Conservation (phyloP, 2,797 vertebrate genomes). For the Muraenolepis orangiensis region DNA sequence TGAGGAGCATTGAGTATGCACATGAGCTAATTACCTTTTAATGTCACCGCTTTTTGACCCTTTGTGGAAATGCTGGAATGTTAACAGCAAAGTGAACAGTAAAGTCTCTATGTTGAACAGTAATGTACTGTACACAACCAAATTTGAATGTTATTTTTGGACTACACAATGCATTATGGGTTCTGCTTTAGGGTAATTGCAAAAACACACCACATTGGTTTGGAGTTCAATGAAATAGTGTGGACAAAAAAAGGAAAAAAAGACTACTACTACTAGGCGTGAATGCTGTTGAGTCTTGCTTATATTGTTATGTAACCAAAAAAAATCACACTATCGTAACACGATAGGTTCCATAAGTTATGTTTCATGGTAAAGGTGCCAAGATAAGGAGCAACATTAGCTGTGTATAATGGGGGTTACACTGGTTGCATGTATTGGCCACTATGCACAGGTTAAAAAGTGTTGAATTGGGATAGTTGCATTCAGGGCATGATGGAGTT, state of each 20-base stretch:
- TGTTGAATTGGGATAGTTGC: not conserved
- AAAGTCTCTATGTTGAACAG: constrained; percentile 26
- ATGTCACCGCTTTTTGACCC: constrained; percentile 14
- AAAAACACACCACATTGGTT: constrained; percentile 21
- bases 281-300: constrained; percentile 18
- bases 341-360: not conserved
- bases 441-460: not conserved
- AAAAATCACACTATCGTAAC: constrained; percentile 14
- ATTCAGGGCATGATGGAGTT: not conserved
- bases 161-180: not conserved
- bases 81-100: too few relatives aligned
- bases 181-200: constrained; percentile 15
- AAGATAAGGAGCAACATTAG: not conserved
- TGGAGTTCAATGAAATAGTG: constrained; percentile 18
- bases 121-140: constrained; percentile 30
- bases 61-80: constrained; percentile 15
- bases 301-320: constrained; percentile 14
- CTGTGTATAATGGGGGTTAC: not conserved
- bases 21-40: constrained; percentile 11
- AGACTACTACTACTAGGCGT: constrained; percentile 31
- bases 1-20: not conserved
- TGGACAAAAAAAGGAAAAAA: constrained; percentile 23
- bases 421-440: not conserved
- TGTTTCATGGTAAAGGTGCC: not conserved
- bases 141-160: constrained; percentile 24